phyloP scores from a whole-genome alignment of 2,797 vertebrate species.

The Eulemur mongoz region DNA sequence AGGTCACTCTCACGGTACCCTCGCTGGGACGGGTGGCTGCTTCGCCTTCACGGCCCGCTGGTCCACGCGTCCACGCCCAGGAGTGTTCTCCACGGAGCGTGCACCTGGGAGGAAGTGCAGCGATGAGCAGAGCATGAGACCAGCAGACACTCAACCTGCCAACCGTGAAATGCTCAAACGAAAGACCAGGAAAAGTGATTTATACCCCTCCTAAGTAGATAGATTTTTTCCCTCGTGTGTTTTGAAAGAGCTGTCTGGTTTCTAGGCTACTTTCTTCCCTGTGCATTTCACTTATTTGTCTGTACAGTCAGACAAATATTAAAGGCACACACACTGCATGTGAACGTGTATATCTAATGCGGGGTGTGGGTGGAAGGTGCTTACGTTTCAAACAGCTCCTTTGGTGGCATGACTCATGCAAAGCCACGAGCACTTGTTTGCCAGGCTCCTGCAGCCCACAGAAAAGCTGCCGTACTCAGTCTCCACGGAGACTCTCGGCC shows the following conservation, averaged over 20 bases:
- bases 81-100: not conserved
- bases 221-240: not conserved
- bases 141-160: not conserved
- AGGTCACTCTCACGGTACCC: not conserved
- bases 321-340: accelerated
- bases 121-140: not conserved
- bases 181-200: not conserved
- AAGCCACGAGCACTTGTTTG: not conserved
- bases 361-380: not conserved
- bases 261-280: not conserved
- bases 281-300: not conserved
- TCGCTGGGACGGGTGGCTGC: not conserved
- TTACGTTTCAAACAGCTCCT: not conserved
- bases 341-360: not conserved
- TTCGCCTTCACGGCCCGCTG: accelerated
- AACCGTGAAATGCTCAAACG: not conserved
- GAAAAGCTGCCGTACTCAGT: not conserved
- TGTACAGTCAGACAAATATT: not conserved
- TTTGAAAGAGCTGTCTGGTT: not conserved
- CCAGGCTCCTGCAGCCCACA: conserved; percentile 16
- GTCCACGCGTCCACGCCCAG: no score
- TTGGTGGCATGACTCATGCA: not conserved
- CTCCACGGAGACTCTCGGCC: conserved; percentile 60
- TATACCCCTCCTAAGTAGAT: not conserved
- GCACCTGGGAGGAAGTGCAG: not conserved